Evolutionary conservation across 2,797 vertebrate genomes (phyloP).

Genomic region (Centropyge bicolor): DNA sequence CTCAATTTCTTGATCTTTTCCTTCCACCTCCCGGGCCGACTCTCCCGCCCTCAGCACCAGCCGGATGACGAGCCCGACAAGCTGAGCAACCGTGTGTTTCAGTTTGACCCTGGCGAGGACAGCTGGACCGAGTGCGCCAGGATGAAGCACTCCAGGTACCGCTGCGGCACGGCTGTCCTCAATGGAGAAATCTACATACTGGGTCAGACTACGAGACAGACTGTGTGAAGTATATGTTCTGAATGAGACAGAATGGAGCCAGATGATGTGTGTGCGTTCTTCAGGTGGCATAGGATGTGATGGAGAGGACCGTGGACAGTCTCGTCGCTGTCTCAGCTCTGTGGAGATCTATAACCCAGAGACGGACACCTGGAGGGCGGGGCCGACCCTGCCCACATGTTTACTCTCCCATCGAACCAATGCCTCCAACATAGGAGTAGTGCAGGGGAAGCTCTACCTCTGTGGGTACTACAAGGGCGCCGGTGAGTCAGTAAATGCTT

Average conservation of each 20-base stretch:
- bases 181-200: conserved; percentile 91
- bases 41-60: conserved; percentile 71
- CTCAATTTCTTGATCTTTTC: background rate
- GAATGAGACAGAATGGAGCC: background rate
- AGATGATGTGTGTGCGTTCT: conserved; percentile 25
- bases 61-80: conserved; percentile 93
- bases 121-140: conserved; percentile 86
- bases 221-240: background rate
- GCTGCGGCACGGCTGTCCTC: conserved; percentile 89
- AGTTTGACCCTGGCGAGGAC: conserved; percentile 89
- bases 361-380: conserved; percentile 90
- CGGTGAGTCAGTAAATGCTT: conserved; percentile 83
- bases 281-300: conserved; percentile 93
- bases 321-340: conserved; percentile 89
- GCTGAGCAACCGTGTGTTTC: conserved; percentile 88
- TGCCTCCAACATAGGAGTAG: conserved; percentile 82
- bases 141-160: conserved; percentile 92
- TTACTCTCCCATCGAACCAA: conserved; percentile 89
- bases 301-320: conserved; percentile 90
- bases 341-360: conserved; percentile 93
- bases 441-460: conserved; percentile 90
- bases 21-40: background rate
- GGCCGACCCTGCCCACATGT: conserved; percentile 87
- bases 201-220: conserved; percentile 84
- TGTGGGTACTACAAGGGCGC: conserved; percentile 91